Evolutionary conservation across 2,888 invertebrate genomes (phyloP), one percentile per base, ranked within the genome.

Genomic region (Cataglyphis cursor): DNA sequence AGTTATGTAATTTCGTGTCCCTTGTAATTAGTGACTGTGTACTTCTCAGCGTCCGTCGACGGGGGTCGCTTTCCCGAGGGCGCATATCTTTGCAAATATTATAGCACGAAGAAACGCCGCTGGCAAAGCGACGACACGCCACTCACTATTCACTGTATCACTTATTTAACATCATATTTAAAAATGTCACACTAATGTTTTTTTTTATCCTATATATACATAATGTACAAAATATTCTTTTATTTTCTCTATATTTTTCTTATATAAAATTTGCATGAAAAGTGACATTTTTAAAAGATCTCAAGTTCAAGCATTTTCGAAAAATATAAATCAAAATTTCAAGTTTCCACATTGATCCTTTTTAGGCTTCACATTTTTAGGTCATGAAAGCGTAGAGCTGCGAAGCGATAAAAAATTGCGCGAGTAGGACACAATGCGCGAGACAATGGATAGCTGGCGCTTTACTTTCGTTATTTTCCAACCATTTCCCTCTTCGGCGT

Each of bases 391-490:
- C 80, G 80, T 81, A 84, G 86, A 70, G 81, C 73, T 72, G 65
- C 64, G 21, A 81, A 59, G 61, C 64, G 70, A 80, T 84, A 86
- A 89, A 86, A 88, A 90, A 88, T 90, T 57, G 85, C 48, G 72
- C 85, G 83, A 85, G 74, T 41, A 57, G 80, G 78, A 76, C 82
- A 65, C 76, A 68, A 80, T 82, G 83, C 82, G 83, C 54, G 85
- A 51, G 51, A 83, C 81, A 84, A 88, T 85, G 82, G 85, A 89
- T 88, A 80, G 86, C 64, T 57, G 66, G 21, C 86, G 83, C 86
- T 90, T 90, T 90, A 87, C 88, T 88, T 90, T 90, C 87, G 87
- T 87, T 88, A 90, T 90, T 90, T 89, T 88, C 89, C 86, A 70
- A 87, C 88, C 88, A 87, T 90, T 90, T 89, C 86, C 81, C 86